Conservation (phyloP, 2,797 vertebrate genomes). For the Enteromius fasciolatus region DNA sequence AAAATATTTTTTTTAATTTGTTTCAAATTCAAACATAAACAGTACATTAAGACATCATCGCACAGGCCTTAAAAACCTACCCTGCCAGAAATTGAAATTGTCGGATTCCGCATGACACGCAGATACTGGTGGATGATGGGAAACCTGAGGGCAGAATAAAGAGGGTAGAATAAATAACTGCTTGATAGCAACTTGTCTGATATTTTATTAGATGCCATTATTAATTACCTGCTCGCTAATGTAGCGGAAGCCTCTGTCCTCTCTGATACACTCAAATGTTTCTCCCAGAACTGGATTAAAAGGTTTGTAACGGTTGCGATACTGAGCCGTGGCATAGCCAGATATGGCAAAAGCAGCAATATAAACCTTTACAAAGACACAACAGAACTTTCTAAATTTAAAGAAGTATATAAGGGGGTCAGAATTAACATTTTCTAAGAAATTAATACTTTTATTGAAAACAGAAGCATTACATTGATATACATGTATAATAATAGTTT, state of each 20-base stretch:
- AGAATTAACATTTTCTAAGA: not conserved
- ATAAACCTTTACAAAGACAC: slow-evolving; percentile 77
- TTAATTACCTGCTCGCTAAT: slow-evolving; percentile 88
- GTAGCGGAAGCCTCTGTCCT: slow-evolving; percentile 85
- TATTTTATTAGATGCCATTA: not conserved
- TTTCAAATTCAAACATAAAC: not conserved
- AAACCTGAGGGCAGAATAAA: slow-evolving; percentile 77
- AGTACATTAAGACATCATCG: not conserved
- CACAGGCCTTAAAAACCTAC: slow-evolving; percentile 66
- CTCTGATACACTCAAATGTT: slow-evolving; percentile 88
- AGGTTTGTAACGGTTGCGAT: slow-evolving; percentile 90
- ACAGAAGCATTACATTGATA: not conserved
- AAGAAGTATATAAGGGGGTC: not conserved
- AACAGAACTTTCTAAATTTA: not conserved
- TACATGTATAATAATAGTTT: no score
- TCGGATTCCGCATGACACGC: slow-evolving; percentile 90
- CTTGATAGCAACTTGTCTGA: not conserved
- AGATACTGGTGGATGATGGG: slow-evolving; percentile 91
- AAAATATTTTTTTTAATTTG: not conserved
- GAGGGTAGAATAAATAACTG: slow-evolving; percentile 6
- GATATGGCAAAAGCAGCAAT: slow-evolving; percentile 92
- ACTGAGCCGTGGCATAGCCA: slow-evolving; percentile 87
- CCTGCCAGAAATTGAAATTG: slow-evolving; percentile 94
- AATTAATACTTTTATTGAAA: not conserved
- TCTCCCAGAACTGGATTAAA: slow-evolving; percentile 94